Base-by-base conservation (phyloP, 2,113 vertebrate species). In the Pyxicephalus adspersus region DNA sequence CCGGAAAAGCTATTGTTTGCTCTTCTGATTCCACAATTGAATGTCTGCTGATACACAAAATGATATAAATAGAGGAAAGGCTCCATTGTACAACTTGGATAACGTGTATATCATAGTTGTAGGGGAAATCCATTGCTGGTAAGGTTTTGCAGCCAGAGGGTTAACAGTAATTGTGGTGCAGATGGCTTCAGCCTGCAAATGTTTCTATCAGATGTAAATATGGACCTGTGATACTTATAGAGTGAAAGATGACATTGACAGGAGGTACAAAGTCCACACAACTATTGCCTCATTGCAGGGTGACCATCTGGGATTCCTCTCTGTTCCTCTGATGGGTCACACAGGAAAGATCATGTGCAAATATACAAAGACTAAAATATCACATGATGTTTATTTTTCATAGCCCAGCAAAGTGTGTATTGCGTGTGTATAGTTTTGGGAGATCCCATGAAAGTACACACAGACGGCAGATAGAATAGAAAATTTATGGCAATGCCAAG, bases 151-250 rank as follows among this genome's bases (percentile, higher is more conserved):
- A 77, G 20, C 23, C 9, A 51, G 3, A 26, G 3, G 20, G 76
- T 66, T 77, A 77, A 77, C 7, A 34, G 60, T 65, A 34, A 23
- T n/a, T 25, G 16, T 26, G 20, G 60, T 64, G 26, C 38, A 76
- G 19, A 25, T 52, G 60, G 22, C 64, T 64, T 6, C 9, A 25
- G 57, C 22, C 34, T 76, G 58, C 70, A 73, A 52, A 73, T 73
- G 26, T 73, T 73, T 73, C 70, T 76, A 76, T 76, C 29, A 76
- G 29, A 77, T 66, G 76, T 54, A 77, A 66, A 77, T 77, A 66
- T 55, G 50, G 60, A 66, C 63, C 45, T 55, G n/a, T 55, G 50
- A 64, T 65, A 50, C 45, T 28, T 76, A 19, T 50, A 51, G 22
- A 65, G 58, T 77, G 63, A 77, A 66, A 34, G 63, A 77, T 66